Evolutionary conservation across 2,113 vertebrate species (phyloP).

Genomic region (Ceratotherium simum): DNA sequence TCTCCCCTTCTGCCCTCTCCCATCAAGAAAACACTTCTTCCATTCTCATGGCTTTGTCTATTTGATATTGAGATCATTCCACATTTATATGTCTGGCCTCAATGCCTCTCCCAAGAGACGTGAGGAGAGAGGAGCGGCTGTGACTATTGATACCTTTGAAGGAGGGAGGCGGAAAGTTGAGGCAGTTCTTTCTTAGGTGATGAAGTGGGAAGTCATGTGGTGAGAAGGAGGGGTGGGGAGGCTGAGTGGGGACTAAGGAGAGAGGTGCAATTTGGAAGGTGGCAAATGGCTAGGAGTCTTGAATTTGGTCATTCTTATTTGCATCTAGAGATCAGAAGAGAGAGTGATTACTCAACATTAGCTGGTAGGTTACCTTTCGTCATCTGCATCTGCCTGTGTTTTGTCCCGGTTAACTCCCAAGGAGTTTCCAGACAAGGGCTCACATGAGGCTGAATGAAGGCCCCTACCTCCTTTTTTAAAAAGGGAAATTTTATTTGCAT

Average conservation of each 20-base stretch:
- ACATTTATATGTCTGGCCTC: background rate
- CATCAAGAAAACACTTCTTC: background rate
- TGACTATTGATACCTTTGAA: background rate
- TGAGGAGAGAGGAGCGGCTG: background rate
- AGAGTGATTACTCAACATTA: background rate
- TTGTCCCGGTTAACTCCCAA: background rate
- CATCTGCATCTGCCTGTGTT: background rate
- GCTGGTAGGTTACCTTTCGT: background rate
- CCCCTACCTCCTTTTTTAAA: background rate
- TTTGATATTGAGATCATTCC: background rate
- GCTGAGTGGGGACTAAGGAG: no score
- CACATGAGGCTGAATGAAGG: background rate
- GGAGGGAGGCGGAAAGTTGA: background rate
- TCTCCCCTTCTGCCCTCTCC: background rate
- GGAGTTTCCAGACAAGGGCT: background rate
- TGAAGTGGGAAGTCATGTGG: background rate
- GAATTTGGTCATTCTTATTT: background rate
- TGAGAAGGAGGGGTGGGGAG: background rate
- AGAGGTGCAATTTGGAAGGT: background rate
- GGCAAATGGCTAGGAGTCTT: background rate
- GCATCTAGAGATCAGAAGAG: background rate
- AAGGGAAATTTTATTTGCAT: background rate
- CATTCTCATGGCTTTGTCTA: background rate
- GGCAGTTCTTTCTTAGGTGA: background rate
- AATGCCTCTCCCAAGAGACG: background rate